Percentiles rank a stretch among this genome's conserved stretches.
phyloP scores from a whole-genome alignment of 2,888 invertebrate genomes.

The Platerodrilus igneus region DNA sequence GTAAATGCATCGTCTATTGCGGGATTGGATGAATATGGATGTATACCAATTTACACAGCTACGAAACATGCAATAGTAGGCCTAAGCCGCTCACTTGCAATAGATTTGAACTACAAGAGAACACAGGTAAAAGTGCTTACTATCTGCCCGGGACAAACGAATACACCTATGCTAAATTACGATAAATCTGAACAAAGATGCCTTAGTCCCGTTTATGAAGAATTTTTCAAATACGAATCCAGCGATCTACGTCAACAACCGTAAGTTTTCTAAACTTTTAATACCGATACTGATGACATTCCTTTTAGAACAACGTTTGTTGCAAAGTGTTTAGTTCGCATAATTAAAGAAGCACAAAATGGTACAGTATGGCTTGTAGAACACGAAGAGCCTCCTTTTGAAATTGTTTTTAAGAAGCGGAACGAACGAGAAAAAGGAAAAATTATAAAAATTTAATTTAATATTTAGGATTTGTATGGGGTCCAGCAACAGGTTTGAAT shows the following conservation, averaged over 20 bases:
- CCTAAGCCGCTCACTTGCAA: constrained; percentile 34
- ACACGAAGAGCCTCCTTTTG: constrained; percentile 32
- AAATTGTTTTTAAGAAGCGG: too few species aligned
- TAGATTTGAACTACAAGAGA: constrained; percentile 37
- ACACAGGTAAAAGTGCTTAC: constrained; percentile 44
- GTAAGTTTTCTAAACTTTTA: constrained; percentile 11
- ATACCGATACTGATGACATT: constrained; percentile 4
- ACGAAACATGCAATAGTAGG: constrained; percentile 44
- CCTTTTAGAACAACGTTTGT: constrained; percentile 40
- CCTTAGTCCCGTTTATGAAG: constrained; percentile 9
- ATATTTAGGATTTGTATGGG: too few species aligned
- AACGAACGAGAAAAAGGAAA: too few species aligned
- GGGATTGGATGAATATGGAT: constrained; percentile 39
- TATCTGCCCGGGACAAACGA: constrained; percentile 45
- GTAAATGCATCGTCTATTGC: constrained; percentile 49
- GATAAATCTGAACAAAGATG: constrained; percentile 12
- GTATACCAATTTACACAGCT: constrained; percentile 42
- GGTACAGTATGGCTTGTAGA: constrained; percentile 49
- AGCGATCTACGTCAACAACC: constrained; percentile 11
- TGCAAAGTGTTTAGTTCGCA: constrained; percentile 43
- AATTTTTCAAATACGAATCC: constrained; percentile 8
- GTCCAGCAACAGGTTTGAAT: too few species aligned
- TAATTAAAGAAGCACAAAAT: constrained; percentile 43
- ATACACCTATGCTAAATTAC: constrained; percentile 39
- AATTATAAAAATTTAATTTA: too few species aligned